phyloP scores from a whole-genome alignment of 2,113 vertebrate genomes.

The Cyanistes caeruleus region DNA sequence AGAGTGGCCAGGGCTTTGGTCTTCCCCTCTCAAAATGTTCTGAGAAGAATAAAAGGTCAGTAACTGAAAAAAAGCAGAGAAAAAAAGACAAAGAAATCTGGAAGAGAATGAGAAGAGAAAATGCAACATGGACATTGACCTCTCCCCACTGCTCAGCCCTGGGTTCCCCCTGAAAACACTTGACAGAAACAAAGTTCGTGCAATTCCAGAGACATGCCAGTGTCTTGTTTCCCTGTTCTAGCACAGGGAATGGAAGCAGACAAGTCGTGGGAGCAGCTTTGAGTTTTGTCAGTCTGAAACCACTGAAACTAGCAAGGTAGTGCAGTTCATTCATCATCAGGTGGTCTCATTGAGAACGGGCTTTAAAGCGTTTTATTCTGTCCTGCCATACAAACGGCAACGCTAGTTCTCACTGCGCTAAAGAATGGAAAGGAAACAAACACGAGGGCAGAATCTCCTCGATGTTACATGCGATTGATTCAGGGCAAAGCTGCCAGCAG shows the following conservation, averaged over 20 bases:
- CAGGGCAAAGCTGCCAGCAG: rapidly evolving
- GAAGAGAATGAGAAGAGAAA: background rate
- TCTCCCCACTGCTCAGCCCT: background rate
- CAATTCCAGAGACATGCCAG: background rate
- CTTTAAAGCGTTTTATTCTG: background rate
- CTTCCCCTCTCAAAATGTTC: background rate
- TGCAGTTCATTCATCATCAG: background rate
- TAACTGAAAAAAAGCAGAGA: background rate
- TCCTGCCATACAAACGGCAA: background rate
- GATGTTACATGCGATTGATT: rapidly evolving
- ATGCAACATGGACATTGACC: background rate
- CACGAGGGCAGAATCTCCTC: background rate
- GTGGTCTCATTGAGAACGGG: background rate
- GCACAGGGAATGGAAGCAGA: background rate
- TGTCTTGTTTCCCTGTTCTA: rapidly evolving
- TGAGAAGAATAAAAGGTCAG: background rate
- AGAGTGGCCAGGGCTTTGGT: background rate
- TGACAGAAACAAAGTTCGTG: rapidly evolving
- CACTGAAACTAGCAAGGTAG: rapidly evolving
- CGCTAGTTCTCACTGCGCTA: rapidly evolving
- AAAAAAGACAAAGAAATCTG: background rate
- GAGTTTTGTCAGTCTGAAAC: background rate
- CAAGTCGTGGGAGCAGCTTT: background rate
- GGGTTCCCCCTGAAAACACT: background rate
- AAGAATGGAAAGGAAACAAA: background rate